Base-by-base conservation (phyloP, 2,797 vertebrate genomes). In the Philypnodon macrostomus region DNA sequence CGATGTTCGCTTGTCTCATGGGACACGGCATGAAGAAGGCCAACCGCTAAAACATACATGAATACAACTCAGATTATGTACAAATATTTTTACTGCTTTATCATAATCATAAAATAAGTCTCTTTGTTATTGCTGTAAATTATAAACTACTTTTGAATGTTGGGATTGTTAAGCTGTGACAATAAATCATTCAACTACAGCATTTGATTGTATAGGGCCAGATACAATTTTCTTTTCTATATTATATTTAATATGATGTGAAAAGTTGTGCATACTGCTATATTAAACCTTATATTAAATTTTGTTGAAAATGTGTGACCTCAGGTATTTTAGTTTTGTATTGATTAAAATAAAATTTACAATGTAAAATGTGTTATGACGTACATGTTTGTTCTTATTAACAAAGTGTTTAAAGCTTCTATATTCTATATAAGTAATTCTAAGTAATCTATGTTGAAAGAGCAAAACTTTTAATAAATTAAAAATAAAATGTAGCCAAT, bases 1-100 rank as follows among this genome's bases (percentile, higher is more conserved):
- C 96, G 0, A 81, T 98, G 66, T 99, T 98, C 29, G 96, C 96
- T 17, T 94, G 93, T 78, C 90, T 99, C 72, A 98, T 98, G 97
- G 97, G 92, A 58, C 90, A 90, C 62, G 86, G 91, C 71, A 63
- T 95, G 67, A 96, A 95, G 80, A 95, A 90, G 86, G 74, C 79
- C 49, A 79, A 88, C 5, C 47, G 17, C 48, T 86, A 50, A 88
- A 44, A 47, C 4, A 11, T 29, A 56, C 37, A 54, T 0, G 23
- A 37, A 41, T 7, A 53, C 49, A 27, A 14, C 26, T 31, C 16
- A 19, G 29, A 37, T 34, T 26, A 46, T 38, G 13, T 12, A 42
- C 2, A 2, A 15, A 24, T 19, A 26, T 26, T 8, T 4, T 4
- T 31, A 15, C n/a, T n/a, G n/a, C n/a, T n/a, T n/a, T n/a, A n/a